Evolutionary conservation across 2,113 vertebrate genomes (phyloP).

Genomic region (Campylomormyrus tamandua): DNA sequence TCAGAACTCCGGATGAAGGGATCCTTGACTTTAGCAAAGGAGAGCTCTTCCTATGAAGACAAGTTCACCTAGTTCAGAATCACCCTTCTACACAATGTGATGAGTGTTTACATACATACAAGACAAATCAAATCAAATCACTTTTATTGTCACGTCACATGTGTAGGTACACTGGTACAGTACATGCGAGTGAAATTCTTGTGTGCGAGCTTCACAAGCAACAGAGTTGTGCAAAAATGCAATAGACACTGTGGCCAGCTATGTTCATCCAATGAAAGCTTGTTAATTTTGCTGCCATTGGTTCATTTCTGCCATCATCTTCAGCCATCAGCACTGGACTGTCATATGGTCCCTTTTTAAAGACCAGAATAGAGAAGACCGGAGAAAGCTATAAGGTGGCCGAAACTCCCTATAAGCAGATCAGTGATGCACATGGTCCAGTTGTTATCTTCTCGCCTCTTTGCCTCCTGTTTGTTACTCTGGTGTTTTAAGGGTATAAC

Average conservation of each 20-base stretch:
- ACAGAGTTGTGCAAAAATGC: too few species aligned
- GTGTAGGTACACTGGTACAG: too few species aligned
- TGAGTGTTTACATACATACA: neutral
- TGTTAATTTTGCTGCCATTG: neutral
- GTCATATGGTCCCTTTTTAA: neutral
- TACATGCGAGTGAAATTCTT: too few species aligned
- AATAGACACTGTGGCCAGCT: neutral
- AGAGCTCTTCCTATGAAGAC: neutral
- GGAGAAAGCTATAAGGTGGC: neutral
- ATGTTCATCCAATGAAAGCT: neutral
- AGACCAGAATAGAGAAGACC: neutral
- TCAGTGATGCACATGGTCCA: neutral
- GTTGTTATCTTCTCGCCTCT: neutral
- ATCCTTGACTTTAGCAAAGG: neutral
- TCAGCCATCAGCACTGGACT: neutral
- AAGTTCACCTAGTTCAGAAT: neutral
- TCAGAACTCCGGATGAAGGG: neutral
- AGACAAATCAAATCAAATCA: too few species aligned
- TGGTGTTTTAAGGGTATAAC: neutral
- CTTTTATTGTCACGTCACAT: too few species aligned
- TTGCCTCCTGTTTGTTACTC: neutral
- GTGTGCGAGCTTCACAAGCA: too few species aligned
- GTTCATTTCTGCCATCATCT: neutral
- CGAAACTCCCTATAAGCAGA: neutral
- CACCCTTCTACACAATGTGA: neutral